These are phyloP conservation scores for Melitaea athalia DNA, from an alignment of 2,888 invertebrate species.

Conservation along the genomic window DNA sequence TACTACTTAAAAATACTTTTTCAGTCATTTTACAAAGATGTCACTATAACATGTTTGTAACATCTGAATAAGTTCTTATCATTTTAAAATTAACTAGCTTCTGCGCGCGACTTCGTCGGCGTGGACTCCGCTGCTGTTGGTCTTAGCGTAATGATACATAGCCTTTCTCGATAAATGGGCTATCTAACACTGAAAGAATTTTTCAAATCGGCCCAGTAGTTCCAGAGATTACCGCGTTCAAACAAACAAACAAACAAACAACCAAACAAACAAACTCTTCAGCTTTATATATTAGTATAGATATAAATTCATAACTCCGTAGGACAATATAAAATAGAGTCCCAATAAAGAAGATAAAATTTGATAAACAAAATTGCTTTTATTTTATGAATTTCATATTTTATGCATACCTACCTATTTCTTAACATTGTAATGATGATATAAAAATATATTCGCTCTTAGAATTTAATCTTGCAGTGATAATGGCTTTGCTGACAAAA, in stretches of 20 bases:
- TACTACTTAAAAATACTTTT: too few relatives aligned
- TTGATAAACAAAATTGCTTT: not conserved
- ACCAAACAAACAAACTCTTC: too few relatives aligned
- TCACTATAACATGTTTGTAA: not conserved
- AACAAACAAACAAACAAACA: too few relatives aligned
- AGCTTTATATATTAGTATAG: too few relatives aligned
- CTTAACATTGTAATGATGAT: not conserved
- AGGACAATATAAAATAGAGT: not conserved
- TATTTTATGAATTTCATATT: not conserved
- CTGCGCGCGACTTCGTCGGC: too few relatives aligned
- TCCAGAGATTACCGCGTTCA: too few relatives aligned
- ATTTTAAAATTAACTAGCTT: not conserved
- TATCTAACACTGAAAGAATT: too few relatives aligned
- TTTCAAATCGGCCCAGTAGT: too few relatives aligned
- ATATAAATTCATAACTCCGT: not conserved
- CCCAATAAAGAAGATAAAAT: not conserved
- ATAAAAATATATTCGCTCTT: not conserved
- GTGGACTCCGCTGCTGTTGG: too few relatives aligned
- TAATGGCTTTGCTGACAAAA: not conserved
- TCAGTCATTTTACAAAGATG: too few relatives aligned
- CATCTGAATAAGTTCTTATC: not conserved
- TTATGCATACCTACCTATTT: not conserved
- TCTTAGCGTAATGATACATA: too few relatives aligned
- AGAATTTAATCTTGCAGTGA: not conserved
- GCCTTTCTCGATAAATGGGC: too few relatives aligned